phyloP scores from a whole-genome alignment of 2,113 vertebrate genomes.

The Calidris pygmaea region DNA sequence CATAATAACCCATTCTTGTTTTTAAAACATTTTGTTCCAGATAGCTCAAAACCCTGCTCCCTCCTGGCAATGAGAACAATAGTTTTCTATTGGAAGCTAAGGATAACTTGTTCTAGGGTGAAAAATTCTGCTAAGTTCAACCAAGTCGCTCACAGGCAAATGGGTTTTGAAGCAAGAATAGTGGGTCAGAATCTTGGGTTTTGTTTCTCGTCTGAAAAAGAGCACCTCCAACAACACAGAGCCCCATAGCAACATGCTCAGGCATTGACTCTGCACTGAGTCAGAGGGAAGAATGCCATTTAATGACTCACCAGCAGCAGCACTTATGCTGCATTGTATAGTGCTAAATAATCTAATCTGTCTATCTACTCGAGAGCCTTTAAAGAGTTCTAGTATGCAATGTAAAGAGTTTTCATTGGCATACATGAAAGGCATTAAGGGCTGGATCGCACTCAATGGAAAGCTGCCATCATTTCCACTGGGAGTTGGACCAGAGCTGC shows the following conservation, averaged over 20 bases:
- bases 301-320: constrained; percentile 59
- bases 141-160: background rate
- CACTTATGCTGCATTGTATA: constrained; percentile 51
- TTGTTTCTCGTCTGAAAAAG: background rate
- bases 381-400: constrained; percentile 54
- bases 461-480: constrained; percentile 37
- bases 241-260: constrained; percentile 52
- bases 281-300: constrained; percentile 62
- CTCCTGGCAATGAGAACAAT: constrained; percentile 45
- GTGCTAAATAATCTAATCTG: constrained; percentile 68
- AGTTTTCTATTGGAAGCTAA: constrained; percentile 6
- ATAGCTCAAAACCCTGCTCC: constrained; percentile 17
- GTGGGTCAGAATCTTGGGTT: background rate
- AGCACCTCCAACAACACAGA: constrained; percentile 45
- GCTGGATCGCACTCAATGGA: background rate
- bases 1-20: constrained; percentile 28
- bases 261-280: constrained; percentile 60
- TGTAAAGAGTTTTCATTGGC: constrained; percentile 57
- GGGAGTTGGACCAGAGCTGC: background rate
- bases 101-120: constrained; percentile 8
- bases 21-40: constrained; percentile 53
- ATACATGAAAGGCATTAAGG: constrained; percentile 50
- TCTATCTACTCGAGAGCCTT: constrained; percentile 51
- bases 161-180: background rate
- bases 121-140: constrained; percentile 23